These are phyloP conservation scores for Andrena fulva DNA, from an alignment of 2,888 invertebrate species.

Conservation along the genomic window DNA sequence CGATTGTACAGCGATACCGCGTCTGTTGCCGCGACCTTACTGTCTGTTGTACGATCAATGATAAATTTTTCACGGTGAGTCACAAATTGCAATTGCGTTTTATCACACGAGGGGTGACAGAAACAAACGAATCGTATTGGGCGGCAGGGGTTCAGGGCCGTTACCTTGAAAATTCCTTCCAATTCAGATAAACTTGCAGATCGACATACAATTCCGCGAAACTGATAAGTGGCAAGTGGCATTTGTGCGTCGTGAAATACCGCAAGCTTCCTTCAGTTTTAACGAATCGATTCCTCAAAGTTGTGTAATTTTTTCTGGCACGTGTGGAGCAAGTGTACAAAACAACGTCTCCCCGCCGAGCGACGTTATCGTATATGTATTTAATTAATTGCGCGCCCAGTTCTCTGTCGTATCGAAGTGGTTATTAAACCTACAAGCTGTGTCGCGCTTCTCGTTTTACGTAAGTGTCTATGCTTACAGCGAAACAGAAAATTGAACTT, in stretches of 20 bases:
- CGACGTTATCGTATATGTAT: background rate
- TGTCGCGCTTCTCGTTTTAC: no score
- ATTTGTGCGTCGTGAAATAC: background rate
- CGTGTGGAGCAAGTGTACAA: background rate
- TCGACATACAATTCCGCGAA: background rate
- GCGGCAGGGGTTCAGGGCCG: background rate
- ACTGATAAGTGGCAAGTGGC: background rate
- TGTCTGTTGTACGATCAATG: background rate
- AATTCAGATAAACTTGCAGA: background rate
- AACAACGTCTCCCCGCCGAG: background rate
- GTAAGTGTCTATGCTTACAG: no score
- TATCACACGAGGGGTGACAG: background rate
- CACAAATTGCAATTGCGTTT: background rate
- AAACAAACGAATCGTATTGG: background rate
- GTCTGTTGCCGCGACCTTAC: background rate
- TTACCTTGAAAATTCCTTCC: background rate
- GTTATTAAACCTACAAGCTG: background rate
- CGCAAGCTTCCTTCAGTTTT: background rate
- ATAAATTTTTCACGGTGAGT: background rate
- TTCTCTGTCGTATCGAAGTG: background rate
- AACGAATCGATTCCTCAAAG: background rate
- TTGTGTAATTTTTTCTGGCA: conserved; percentile 20
- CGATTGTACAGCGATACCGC: background rate
- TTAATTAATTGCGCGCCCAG: conserved; percentile 18
- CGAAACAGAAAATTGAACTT: no score